Evolutionary conservation across 2,888 invertebrate species (phyloP), one percentile per base, ranked within the genome.

Genomic region (Lordiphosa fenestrarum): DNA sequence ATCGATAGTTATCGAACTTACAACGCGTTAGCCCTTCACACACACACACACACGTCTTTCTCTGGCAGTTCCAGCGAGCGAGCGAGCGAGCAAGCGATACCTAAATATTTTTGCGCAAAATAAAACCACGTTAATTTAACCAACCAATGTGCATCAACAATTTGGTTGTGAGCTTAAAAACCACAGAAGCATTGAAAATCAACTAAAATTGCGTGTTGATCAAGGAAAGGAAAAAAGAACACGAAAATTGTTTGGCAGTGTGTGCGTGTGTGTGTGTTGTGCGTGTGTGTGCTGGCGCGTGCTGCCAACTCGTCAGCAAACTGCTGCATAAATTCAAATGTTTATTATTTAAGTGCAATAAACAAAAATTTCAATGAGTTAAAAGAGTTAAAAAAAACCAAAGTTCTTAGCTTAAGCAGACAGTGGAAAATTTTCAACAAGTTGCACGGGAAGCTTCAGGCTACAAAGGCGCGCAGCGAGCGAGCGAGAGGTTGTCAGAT

Each of bases 391-490:
- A 19, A 0, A 3, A 19, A 19, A 19, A 19, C 2, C 15, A 1
- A 15, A 19, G 19, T 19, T 19, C 19, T 3, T 19, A 19, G 19
- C 42, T 48, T 70, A 30, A 30, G 30, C 58, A 61, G 65, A 70
- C 64, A 73, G 72, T 73, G 72, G 50, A 72, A 72, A 50, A 35
- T 63, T 63, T 77, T 77, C 77, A 77, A 77, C 77, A 77, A 77
- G 77, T 77, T 77, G 77, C 76, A 78, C 81, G 84, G 73, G 77
- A 73, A 73, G 81, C 81, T 81, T 62, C 75, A 83, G 69, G 66
- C 37, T 4, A 54, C 37, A 67, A 19, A 44, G 47, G 62, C 46
- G 57, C 56, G 42, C 53, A 53, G 58, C 64, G 53, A 60, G 63
- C 59, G 23, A 38, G 50, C 38, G 47, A 10, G 63, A 57, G 48